Evolutionary conservation across 2,113 vertebrate genomes (phyloP).

Genomic region (Syngnathus floridae): DNA sequence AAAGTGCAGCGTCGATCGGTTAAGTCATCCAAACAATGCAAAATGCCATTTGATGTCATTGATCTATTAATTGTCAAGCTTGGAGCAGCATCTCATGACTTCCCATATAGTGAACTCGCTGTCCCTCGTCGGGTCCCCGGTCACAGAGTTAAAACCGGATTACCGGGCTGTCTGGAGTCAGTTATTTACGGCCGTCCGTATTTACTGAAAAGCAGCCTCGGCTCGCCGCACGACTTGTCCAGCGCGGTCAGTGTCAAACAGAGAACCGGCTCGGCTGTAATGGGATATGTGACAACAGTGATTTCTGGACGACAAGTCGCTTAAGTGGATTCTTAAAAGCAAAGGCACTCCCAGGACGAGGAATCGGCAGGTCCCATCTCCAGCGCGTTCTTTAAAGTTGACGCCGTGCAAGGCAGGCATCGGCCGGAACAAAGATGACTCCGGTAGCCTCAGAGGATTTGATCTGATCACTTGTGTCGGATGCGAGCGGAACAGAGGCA

Average conservation of each 20-base stretch:
- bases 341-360: not conserved
- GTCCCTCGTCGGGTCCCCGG: conserved; percentile 24
- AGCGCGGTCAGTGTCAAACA: not conserved
- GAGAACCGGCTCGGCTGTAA: not conserved
- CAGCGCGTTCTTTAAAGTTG: not conserved
- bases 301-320: conserved; percentile 11
- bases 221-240: not conserved
- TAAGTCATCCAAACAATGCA: too few relatives aligned
- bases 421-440: conserved; percentile 29
- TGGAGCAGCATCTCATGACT: too few relatives aligned
- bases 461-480: conserved; percentile 43
- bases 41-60: too few relatives aligned
- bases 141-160: conserved; percentile 53
- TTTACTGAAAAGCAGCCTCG: conserved; percentile 16
- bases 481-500: conserved; percentile 52
- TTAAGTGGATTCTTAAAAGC: conserved; percentile 9
- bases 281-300: conserved; percentile 8
- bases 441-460: conserved; percentile 46
- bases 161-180: conserved; percentile 44
- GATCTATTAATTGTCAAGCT: too few relatives aligned
- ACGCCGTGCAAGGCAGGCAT: conserved; percentile 12
- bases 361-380: not conserved
- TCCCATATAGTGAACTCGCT: conserved; percentile 11
- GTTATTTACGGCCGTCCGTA: conserved; percentile 40
- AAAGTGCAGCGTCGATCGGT: not conserved